Evolutionary conservation across 2,797 vertebrate genomes (phyloP).

Genomic region (Masticophis lateralis): DNA sequence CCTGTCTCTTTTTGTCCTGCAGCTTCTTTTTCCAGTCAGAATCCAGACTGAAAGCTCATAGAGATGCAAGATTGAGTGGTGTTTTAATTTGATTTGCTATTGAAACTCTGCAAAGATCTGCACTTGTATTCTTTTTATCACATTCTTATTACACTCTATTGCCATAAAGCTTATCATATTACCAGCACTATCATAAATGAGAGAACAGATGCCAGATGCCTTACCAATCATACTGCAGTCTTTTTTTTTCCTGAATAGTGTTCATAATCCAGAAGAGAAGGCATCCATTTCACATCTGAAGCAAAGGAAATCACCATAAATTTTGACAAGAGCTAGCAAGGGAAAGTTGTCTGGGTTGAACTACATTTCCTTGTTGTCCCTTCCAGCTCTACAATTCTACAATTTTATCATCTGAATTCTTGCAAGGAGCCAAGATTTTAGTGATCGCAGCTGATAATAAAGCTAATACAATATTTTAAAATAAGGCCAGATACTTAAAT

Average conservation of each 20-base stretch:
- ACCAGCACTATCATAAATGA: not conserved
- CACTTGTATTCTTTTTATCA: not conserved
- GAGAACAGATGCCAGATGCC: not conserved
- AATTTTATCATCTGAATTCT: not conserved
- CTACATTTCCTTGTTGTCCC: not conserved
- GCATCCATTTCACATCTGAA: not conserved
- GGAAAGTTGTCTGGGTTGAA: not conserved
- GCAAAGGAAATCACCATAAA: not conserved
- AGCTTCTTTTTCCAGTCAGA: not conserved
- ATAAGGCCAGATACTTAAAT: not conserved
- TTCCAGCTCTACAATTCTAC: not conserved
- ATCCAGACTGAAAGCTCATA: not conserved
- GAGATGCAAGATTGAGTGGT: not conserved
- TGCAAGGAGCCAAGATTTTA: not conserved
- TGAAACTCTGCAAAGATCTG: not conserved
- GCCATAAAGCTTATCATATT: not conserved
- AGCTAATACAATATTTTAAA: not conserved
- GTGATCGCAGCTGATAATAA: not conserved
- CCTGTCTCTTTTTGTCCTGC: not conserved
- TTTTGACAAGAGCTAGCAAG: not conserved
- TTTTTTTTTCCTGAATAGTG: not conserved
- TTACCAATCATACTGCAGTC: not conserved
- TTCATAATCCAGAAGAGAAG: not conserved
- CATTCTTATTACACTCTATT: not conserved
- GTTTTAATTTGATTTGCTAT: not conserved